Evolutionary conservation across 2,888 invertebrate species (phyloP).

Genomic region (Sinhomidia bicolor): DNA sequence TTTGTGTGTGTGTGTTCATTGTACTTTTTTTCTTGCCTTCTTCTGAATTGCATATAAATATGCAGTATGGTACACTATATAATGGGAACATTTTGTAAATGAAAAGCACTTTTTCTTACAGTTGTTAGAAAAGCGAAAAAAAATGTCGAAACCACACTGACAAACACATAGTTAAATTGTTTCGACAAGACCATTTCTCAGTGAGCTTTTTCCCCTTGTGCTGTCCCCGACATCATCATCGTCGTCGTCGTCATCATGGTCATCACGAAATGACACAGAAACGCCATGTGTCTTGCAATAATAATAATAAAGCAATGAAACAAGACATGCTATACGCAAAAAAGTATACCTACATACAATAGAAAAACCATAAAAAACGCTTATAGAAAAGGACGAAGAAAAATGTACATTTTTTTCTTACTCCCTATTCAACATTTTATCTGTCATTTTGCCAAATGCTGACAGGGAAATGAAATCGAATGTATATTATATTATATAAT

Average conservation of each 20-base stretch:
- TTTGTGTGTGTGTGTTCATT: neutral
- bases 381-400: no score
- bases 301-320: neutral
- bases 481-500: neutral
- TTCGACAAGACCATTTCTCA: conserved; percentile 18
- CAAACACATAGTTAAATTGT: conserved; percentile 8
- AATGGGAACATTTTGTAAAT: neutral
- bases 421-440: neutral
- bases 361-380: no score
- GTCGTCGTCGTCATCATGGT: conserved; percentile 2
- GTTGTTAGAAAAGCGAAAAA: neutral
- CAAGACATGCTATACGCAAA: neutral
- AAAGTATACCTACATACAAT: neutral
- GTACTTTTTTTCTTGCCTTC: no score
- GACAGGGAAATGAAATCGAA: neutral
- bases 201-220: conserved; percentile 11
- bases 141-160: neutral
- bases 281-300: conserved; percentile 7
- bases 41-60: no score
- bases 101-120: neutral
- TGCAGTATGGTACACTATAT: neutral
- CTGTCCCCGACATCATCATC: neutral
- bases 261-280: conserved; percentile 26
- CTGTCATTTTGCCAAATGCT: neutral
- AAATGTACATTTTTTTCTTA: neutral